Evolutionary conservation across 2,888 invertebrate genomes (phyloP), one percentile per base, ranked within the genome.

Genomic region (Folsomia manolachei): DNA sequence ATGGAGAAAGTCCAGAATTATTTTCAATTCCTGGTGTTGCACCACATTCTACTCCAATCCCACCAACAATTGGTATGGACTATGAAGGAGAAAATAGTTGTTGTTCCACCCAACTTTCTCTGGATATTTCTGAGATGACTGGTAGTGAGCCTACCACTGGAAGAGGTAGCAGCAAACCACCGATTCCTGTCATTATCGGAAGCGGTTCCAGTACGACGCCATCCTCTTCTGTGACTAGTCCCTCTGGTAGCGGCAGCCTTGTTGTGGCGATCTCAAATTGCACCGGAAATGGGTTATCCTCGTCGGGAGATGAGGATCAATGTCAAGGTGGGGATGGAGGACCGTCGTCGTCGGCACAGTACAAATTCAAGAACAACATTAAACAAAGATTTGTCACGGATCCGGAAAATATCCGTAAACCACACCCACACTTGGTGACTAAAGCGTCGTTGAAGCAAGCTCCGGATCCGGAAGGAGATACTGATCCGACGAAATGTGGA

Each of bases 311-410:
- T n/a, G n/a, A n/a, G n/a, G n/a, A n/a, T 60, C 76, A 76, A 24
- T 51, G 66, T n/a, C 52, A 51, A 24, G 66, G 52, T 2, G n/a
- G n/a, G 66, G 73, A 73, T 25, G 71, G 70, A 0, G 75, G 77
- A 52, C 68, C 74, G 1, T 71, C 70, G 1, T 62, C 70, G 11
- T 69, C 74, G 9, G 66, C 71, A n/a, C 76, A 77, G 64, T 96
- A 95, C 86, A 96, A 96, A 85, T 96, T 95, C 86, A 97, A 97
- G 85, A 95, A 93, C 82, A 93, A 91, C 82, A 96, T 97, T 79
- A 94, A 95, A 82, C 90, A 95, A 83, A 87, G 96, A 73, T 96
- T 96, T 80, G 86, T 85, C 63, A 86, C 83, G 62, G 84, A 84
- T 71, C n/a, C n/a, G n/a, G 72, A 75, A 60, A 66, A 56, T 18